Evolutionary conservation across 2,113 vertebrate species (phyloP).

Genomic region (Myiozetetes cayanensis): DNA sequence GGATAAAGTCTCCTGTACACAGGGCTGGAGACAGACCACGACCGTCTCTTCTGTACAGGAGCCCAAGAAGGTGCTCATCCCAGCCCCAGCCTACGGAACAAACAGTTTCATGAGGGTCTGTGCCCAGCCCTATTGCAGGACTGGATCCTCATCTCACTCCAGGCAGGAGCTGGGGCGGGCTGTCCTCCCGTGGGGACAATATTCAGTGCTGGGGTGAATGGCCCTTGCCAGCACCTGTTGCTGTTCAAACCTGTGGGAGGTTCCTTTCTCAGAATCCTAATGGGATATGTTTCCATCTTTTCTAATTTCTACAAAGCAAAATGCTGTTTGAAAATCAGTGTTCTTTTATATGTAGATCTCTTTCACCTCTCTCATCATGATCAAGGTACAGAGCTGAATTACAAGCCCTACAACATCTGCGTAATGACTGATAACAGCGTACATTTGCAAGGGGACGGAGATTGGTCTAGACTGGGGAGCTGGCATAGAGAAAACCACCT

Average conservation of each 20-base stretch:
- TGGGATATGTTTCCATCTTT: neutral
- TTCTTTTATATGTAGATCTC: rapidly evolving
- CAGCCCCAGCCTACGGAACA: neutral
- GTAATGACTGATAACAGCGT: neutral
- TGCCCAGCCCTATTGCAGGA: neutral
- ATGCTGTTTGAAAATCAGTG: neutral
- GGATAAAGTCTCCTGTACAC: rapidly evolving
- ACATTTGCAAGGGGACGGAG: rapidly evolving
- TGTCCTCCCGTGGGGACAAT: rapidly evolving
- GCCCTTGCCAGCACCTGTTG: neutral
- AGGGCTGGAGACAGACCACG: neutral
- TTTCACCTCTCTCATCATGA: neutral
- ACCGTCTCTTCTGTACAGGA: neutral
- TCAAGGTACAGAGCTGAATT: neutral
- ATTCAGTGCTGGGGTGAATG: rapidly evolving
- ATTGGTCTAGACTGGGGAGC: neutral
- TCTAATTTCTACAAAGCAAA: neutral
- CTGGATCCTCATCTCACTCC: neutral
- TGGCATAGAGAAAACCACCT: neutral
- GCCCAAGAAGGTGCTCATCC: neutral
- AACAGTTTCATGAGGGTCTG: neutral
- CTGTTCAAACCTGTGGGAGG: neutral
- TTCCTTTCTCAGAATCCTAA: neutral
- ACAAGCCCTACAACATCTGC: neutral
- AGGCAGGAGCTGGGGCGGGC: neutral